A percentile compares a stretch with the other conserved stretches of the same genome.
phyloP scores from a whole-genome alignment of 2,113 vertebrate species.

The Anguilla rostrata region DNA sequence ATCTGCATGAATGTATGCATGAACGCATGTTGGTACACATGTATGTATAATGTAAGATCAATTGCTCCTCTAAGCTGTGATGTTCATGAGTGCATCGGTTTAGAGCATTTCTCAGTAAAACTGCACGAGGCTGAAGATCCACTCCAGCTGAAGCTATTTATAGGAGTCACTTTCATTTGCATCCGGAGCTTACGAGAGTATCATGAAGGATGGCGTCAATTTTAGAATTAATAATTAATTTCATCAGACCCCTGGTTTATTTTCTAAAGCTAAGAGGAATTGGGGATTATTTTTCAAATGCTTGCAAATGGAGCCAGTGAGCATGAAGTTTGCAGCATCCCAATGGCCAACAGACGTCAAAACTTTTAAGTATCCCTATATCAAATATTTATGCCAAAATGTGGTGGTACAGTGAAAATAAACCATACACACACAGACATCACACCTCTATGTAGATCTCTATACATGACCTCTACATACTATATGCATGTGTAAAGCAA shows the following conservation, averaged over 20 bases:
- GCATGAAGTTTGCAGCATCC: neutral
- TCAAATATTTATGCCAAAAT: neutral
- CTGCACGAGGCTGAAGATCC: conserved; percentile 46
- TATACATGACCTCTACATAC: neutral
- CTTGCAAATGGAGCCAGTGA: neutral
- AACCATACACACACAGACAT: neutral
- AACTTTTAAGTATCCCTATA: neutral
- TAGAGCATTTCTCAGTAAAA: conserved; percentile 6
- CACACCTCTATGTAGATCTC: too few relatives aligned
- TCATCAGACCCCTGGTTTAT: conserved; percentile 46
- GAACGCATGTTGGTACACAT: too few relatives aligned
- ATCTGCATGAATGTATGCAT: conserved; percentile 8
- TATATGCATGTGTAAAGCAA: neutral
- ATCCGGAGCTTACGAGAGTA: conserved; percentile 62
- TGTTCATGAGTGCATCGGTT: neutral
- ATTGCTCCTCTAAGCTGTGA: neutral
- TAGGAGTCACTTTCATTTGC: conserved; percentile 58
- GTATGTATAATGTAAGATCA: neutral
- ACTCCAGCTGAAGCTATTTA: conserved; percentile 61
- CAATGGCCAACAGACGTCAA: neutral
- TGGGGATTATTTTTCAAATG: neutral
- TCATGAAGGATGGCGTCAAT: conserved; percentile 54
- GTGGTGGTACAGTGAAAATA: neutral
- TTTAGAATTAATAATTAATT: conserved; percentile 57
- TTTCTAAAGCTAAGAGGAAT: conserved; percentile 49